Evolutionary conservation across 2,797 vertebrate genomes (phyloP).

Genomic region (Synanceia verrucosa): DNA sequence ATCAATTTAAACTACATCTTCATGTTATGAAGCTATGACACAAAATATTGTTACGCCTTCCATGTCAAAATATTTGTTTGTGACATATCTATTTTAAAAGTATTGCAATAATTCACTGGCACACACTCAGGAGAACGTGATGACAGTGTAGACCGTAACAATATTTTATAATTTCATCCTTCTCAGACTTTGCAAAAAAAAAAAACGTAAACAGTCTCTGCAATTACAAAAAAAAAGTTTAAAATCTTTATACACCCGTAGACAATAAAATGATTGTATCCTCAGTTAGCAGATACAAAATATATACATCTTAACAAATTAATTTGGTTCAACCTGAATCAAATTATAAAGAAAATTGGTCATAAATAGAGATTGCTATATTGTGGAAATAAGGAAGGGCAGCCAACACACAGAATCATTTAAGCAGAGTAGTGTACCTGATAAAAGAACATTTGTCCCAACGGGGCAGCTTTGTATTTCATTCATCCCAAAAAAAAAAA

Average conservation of each 20-base stretch:
- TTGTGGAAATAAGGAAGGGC: slow-evolving; percentile 30
- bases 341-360: slow-evolving; percentile 62
- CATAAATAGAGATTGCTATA: slow-evolving; percentile 45
- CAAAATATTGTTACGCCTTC: slow-evolving; percentile 14
- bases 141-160: slow-evolving; percentile 19
- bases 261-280: slow-evolving; percentile 47
- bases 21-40: slow-evolving; percentile 46
- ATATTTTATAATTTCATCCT: slow-evolving; percentile 22
- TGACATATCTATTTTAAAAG: slow-evolving; percentile 8
- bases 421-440: slow-evolving; percentile 30
- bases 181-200: slow-evolving; percentile 23
- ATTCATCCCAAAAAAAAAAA: slow-evolving; percentile 33
- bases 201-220: slow-evolving; percentile 68
- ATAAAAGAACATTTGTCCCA: slow-evolving; percentile 44
- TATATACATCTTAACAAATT: slow-evolving; percentile 81
- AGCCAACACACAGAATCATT: slow-evolving; percentile 39
- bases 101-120: slow-evolving; percentile 52
- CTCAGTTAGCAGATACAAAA: slow-evolving; percentile 84
- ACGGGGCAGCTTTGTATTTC: slow-evolving; percentile 42
- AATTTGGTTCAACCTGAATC: slow-evolving; percentile 38
- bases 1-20: slow-evolving; percentile 45
- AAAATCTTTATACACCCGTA: slow-evolving; percentile 82
- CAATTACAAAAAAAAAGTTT: slow-evolving; percentile 80
- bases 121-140: slow-evolving; percentile 15
- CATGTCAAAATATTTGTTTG: slow-evolving; percentile 19